These are phyloP conservation scores for Micromussa lordhowensis DNA, from an alignment of 92 coral and sea anemone species.

Conservation along the genomic window DNA sequence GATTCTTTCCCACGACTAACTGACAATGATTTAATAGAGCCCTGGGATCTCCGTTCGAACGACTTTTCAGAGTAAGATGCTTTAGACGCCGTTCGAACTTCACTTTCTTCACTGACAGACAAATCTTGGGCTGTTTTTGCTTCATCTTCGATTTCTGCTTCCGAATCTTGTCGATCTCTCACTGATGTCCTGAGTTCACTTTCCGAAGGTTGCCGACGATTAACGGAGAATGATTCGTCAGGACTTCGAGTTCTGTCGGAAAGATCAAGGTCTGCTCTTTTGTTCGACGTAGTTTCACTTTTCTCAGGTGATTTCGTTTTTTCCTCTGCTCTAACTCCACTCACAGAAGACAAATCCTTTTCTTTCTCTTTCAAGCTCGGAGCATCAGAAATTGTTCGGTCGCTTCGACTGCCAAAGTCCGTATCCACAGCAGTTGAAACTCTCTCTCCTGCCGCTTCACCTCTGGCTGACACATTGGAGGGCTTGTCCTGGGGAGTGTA, in stretches of 20 bases:
- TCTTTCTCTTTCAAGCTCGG: constrained; percentile 37
- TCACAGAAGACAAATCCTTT: background rate
- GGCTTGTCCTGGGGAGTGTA: constrained; percentile 23
- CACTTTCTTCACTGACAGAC: constrained; percentile 67
- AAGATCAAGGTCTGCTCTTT: constrained; percentile 10
- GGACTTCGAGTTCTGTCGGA: constrained; percentile 28
- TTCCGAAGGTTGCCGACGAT: background rate
- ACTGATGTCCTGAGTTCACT: constrained; percentile 4
- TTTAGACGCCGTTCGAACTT: constrained; percentile 61
- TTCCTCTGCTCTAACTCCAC: background rate
- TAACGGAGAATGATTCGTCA: constrained; percentile 14
- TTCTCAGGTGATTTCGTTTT: background rate
- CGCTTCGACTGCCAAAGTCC: constrained; percentile 76
- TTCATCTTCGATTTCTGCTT: constrained; percentile 78
- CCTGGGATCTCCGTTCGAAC: constrained; percentile 15
- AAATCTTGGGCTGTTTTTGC: constrained; percentile 66
- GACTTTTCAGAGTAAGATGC: constrained; percentile 18
- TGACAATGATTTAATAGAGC: constrained; percentile 23
- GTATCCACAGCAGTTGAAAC: constrained; percentile 37
- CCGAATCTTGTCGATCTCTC: constrained; percentile 26
- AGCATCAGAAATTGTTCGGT: constrained; percentile 43
- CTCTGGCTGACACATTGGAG: constrained; percentile 16
- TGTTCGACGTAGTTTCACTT: background rate
- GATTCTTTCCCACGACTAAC: constrained; percentile 12
- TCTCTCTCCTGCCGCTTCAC: constrained; percentile 27